These are phyloP conservation scores for Alaudala cheleensis DNA, from an alignment of 2,113 vertebrate genomes.

Conservation along the genomic window DNA sequence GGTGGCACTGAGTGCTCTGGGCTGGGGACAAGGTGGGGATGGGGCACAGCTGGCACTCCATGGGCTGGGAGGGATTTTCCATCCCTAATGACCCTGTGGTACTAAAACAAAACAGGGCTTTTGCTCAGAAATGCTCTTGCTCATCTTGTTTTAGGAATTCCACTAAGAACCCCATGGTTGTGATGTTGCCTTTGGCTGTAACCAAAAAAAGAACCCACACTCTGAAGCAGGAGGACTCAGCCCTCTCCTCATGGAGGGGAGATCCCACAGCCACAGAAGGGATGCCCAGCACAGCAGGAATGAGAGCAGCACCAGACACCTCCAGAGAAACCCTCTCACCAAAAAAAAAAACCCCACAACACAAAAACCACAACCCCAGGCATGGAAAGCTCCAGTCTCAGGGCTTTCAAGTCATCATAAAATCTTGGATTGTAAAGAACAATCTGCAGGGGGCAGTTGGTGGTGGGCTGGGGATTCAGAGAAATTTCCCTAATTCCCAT, in stretches of 20 bases:
- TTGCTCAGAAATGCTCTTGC: background rate
- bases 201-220: background rate
- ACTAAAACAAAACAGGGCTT: background rate
- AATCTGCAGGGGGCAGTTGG: background rate
- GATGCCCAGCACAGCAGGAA: background rate
- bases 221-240: background rate
- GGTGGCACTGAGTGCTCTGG: background rate
- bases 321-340: background rate
- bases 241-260: fast-evolving
- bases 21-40: background rate
- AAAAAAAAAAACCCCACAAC: background rate
- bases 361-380: background rate
- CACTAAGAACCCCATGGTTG: background rate
- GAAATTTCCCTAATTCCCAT: background rate
- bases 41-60: fast-evolving
- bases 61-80: fast-evolving
- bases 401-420: background rate
- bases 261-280: background rate
- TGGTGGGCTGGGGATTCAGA: background rate
- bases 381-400: background rate
- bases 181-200: background rate
- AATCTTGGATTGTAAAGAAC: background rate
- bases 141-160: background rate
- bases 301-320: background rate
- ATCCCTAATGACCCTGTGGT: fast-evolving